phyloP scores from a whole-genome alignment of 2,797 vertebrate genomes.

The Linurgus olivaceus region DNA sequence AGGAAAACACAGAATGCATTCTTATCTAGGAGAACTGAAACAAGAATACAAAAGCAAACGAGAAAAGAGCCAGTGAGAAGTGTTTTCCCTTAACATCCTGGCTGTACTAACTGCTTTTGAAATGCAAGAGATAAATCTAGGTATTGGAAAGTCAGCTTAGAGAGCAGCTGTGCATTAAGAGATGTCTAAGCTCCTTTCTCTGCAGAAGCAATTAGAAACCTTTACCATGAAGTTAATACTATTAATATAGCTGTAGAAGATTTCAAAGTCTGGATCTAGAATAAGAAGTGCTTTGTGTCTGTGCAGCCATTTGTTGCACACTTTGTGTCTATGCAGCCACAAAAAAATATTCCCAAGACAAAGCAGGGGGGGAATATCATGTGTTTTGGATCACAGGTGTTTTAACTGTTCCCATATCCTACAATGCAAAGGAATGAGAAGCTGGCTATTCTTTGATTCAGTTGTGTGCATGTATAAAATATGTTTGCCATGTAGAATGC shows the following conservation, averaged over 20 bases:
- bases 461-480: rapidly evolving
- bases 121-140: not conserved
- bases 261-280: not conserved
- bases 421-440: not conserved
- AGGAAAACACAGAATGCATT: not conserved
- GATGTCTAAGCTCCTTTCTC: not conserved
- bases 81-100: not conserved
- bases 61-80: not conserved
- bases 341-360: not conserved
- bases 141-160: not conserved
- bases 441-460: not conserved
- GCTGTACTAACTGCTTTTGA: not conserved
- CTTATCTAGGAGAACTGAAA: not conserved
- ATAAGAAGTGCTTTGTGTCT: not conserved
- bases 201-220: not conserved
- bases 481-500: rapidly evolving
- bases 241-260: not conserved
- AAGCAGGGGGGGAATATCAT: rapidly evolving
- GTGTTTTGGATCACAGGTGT: not conserved
- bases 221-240: not conserved
- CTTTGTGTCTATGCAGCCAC: not conserved
- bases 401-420: not conserved
- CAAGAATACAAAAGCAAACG: not conserved
- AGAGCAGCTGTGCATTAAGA: not conserved
- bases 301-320: not conserved